Evolutionary conservation across 2,797 vertebrate species (phyloP), one percentile per base, ranked within the genome.

Genomic region (Catostomus latipinnis): DNA sequence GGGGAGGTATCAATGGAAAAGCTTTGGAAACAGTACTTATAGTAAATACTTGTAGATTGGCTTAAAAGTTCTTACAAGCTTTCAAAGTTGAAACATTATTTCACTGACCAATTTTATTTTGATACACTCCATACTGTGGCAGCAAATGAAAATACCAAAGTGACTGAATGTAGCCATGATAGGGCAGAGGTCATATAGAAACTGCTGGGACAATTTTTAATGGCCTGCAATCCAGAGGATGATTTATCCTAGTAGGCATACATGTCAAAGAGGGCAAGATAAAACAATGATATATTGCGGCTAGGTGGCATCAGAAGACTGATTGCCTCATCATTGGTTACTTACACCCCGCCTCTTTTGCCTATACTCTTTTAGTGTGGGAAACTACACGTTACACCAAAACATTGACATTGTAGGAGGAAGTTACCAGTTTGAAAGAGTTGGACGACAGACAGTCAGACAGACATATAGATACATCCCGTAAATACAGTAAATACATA

Each of bases 181-280:
- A 49, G 65, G 74, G 7, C 18, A 58, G 46, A 61, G 9, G 50
- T 69, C 65, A 79, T 70, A 61, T 67, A 57, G 68, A 66, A 16
- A 75, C 14, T 61, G 5, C 54, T 43, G 13, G 76, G 56, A 60
- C 73, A 61, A 46, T 69, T 34, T 75, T 68, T 86, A 88, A 86
- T 87, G 91, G 90, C 89, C 90, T 80, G 83, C 74, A 85, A 90
- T 87, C 88, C 86, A 80, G 75, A 70, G 53, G 10, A 9, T 87
- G 91, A 92, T 92, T 91, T 93, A 92, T 88, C 71, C 73, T 67
- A 65, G 83, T 84, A 78, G 86, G 72, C 83, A 82, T 58, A 73
- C 71, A 62, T 86, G 89, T 90, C 86, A 87, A 34, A 67, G 76
- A 77, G 75, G 77, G 76, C 53, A 50, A 79, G 85, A 90, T 89